Evolutionary conservation across 2,797 vertebrate genomes (phyloP), one percentile per base, ranked within the genome.

Genomic region (Gephyroberyx darwinii): DNA sequence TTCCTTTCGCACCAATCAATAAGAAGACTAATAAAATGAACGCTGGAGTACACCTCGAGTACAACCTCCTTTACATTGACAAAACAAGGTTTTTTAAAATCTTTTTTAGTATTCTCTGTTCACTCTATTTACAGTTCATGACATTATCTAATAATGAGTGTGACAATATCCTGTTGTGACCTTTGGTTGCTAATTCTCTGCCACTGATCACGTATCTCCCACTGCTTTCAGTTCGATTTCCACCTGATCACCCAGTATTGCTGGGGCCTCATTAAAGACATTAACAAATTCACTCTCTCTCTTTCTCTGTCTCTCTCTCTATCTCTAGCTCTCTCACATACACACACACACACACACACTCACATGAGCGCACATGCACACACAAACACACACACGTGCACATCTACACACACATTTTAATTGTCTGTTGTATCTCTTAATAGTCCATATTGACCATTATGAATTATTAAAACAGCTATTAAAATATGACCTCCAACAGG

Each of bases 141-240:
- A 43, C 48, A 12, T 76, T 43, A 48, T 56, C 62, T 43, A 17
- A 51, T 57, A 30, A 77, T 57, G 50, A 65, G 51, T 65, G 65
- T 60, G 61, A 74, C 51, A 54, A 31, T 33, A 45, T 63, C 56
- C 69, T 56, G 54, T 51, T 61, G 54, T 82, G 82, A 82, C 80
- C 83, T 85, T 84, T 69, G 64, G 75, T 66, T 77, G 35, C 67
- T 73, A 17, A 71, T 78, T 68, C 66, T 65, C 56, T 53, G 13
- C 47, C 53, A 86, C 47, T 75, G 80, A 82, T 75, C 68, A 45
- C 35, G 57, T 61, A 57, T 77, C 77, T 71, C 69, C 75, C 45
- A 17, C 56, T 47, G 65, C 54, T 58, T 65, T 20, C 60, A 74
- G 52, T 78, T 64, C 64, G 76, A 59, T 81, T 75, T 71, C 61